phyloP scores from a whole-genome alignment of 2,888 invertebrate species.

The Torymus texanus region DNA sequence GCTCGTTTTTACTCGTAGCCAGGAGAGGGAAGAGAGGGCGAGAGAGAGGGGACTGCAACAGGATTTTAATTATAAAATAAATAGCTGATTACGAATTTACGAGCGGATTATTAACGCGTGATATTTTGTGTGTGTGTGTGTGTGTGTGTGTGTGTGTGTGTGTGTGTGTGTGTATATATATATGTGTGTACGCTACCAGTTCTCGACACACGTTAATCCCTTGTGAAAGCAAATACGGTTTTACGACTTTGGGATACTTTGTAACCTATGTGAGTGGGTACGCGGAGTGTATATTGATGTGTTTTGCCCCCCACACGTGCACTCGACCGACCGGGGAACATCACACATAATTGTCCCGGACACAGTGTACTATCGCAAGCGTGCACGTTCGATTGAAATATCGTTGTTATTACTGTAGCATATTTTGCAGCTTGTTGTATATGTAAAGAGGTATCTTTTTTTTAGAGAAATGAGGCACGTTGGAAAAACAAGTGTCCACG shows the following conservation, averaged over 20 bases:
- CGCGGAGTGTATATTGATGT: conserved; percentile 2
- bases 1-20: background rate
- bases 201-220: conserved; percentile 6
- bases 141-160: background rate
- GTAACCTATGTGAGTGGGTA: background rate
- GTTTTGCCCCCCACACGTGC: background rate
- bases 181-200: background rate
- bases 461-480: too few species aligned
- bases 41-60: background rate
- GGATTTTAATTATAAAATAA: conserved; percentile 20
- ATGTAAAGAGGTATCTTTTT: too few species aligned
- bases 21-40: too few species aligned
- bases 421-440: too few species aligned
- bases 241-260: conserved; percentile 38
- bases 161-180: background rate
- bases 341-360: too few species aligned
- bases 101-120: conserved; percentile 27
- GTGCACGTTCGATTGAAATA: too few species aligned
- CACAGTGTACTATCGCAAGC: too few species aligned
- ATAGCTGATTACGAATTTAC: conserved; percentile 29
- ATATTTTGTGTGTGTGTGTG: background rate
- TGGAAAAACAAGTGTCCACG: too few species aligned
- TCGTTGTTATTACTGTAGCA: too few species aligned
- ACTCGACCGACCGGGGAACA: too few species aligned
- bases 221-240: conserved; percentile 26